Conservation (phyloP, 2,888 invertebrate species). For the Exephanes ischioxanthus region DNA sequence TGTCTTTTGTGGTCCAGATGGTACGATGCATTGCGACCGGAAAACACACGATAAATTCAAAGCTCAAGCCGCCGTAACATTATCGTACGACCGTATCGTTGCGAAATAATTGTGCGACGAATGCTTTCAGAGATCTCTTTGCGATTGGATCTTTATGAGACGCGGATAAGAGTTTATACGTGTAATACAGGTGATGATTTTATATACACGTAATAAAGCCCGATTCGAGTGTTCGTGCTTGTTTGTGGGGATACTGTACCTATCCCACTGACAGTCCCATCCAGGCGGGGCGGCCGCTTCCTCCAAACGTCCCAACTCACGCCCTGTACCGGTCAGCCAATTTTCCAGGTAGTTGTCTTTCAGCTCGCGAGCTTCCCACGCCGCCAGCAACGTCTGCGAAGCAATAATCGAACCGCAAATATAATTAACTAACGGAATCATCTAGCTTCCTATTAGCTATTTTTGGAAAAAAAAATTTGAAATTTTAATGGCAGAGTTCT, state of each 20-base stretch:
- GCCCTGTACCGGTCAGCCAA: constrained; percentile 88
- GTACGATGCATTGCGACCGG: neutral
- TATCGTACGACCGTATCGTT: constrained; percentile 5
- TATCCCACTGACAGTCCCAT: constrained; percentile 91
- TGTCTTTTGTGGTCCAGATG: neutral
- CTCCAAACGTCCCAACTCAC: constrained; percentile 88
- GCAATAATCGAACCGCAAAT: neutral
- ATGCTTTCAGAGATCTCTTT: neutral
- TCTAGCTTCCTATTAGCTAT: neutral
- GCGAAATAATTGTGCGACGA: constrained; percentile 11
- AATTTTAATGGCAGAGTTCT: too few species aligned
- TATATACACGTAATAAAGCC: constrained; percentile 41
- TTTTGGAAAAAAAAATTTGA: too few species aligned
- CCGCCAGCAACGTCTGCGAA: constrained; percentile 88
- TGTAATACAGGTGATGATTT: constrained; percentile 35
- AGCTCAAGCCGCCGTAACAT: constrained; percentile 11
- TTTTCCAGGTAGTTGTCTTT: constrained; percentile 87
- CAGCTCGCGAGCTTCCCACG: constrained; percentile 88
- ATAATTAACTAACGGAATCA: neutral
- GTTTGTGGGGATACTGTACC: constrained; percentile 86
- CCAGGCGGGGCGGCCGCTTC: constrained; percentile 89
- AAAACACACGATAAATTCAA: neutral
- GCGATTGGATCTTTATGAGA: constrained; percentile 21
- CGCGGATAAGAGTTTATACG: constrained; percentile 33
- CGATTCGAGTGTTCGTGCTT: constrained; percentile 58